Base-by-base conservation (phyloP, 1,140 invertebrate genomes). In the Anoplophora glabripennis region DNA sequence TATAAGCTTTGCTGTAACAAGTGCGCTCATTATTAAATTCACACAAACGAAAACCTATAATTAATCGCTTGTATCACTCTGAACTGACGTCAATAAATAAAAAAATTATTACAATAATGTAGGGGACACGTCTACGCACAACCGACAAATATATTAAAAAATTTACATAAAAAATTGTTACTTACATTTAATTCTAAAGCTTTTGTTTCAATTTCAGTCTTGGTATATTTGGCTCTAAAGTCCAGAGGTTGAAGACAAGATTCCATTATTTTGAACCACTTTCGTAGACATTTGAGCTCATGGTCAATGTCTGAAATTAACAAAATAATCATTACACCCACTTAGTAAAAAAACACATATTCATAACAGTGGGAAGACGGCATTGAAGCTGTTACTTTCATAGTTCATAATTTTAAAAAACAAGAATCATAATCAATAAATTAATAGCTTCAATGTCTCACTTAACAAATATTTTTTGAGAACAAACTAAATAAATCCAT, bases 131-230 rank as follows among this genome's bases (percentile, higher is more conserved):
- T 28, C 21, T 28, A 28, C 5, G 5, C 5, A 28, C 5, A 28
- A 28, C 21, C 21, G 21, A 3, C 21, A 28, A 28, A 28, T 28
- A 28, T 28, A 28, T 28, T 28, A 28, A 28, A 12, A 41, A 41
- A 41, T 41, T 41, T 3, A 41, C 7, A 41, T 12, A 41, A 41
- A 41, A 12, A 12, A 41, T 3, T 11, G 42, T 42, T 36, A 77
- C 79, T 80, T 71, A 88, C 87, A 85, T 86, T 83, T 74, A 87
- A 82, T 73, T 88, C 86, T 53, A 82, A 78, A 61, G 84, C 82
- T 69, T 86, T 87, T 66, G 86, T 79, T 68, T 86, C 79, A 54
- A 89, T 77, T 70, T 88, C 84, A 62, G 81, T 78, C 69, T 81
- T 78, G 33, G 81, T 80, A 77, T 82, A 85, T 60, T 82, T 79